These are phyloP conservation scores for Cryptops parisi DNA, from an alignment of 2,888 invertebrate genomes.

Conservation along the genomic window DNA sequence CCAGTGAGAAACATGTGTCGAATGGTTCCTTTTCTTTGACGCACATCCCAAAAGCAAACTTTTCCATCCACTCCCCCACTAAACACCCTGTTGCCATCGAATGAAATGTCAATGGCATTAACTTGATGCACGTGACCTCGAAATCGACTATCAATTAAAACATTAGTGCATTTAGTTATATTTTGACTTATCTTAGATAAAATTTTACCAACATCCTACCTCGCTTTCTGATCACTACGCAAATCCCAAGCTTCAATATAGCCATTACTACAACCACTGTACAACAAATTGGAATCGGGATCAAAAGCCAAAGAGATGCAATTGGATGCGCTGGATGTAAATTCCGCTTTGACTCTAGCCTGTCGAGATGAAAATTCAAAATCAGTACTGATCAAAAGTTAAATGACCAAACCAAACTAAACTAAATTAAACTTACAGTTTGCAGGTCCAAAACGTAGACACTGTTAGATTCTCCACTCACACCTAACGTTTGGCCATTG, in stretches of 20 bases:
- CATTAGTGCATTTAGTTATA: too few species aligned
- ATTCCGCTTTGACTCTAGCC: conserved; percentile 81
- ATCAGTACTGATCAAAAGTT: background rate
- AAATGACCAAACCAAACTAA: too few species aligned
- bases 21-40: conserved; percentile 79
- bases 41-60: conserved; percentile 83
- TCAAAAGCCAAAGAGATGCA: conserved; percentile 96
- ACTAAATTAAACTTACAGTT: too few species aligned
- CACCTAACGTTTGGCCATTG: too few species aligned
- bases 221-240: conserved; percentile 76
- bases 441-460: too few species aligned
- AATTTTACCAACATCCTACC: conserved; percentile 45
- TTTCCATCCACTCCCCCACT: conserved; percentile 92
- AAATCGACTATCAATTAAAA: conserved; percentile 31
- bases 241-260: conserved; percentile 95
- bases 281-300: conserved; percentile 91
- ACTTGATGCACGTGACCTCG: conserved; percentile 88
- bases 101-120: conserved; percentile 86
- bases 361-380: conserved; percentile 43
- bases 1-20: conserved; percentile 83
- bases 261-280: conserved; percentile 94
- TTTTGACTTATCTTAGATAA: conserved; percentile 34
- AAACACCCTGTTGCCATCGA: conserved; percentile 83
- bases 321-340: conserved; percentile 86
- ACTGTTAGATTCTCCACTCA: too few species aligned